Evolutionary conservation across 2,113 vertebrate genomes (phyloP), one percentile per base, ranked within the genome.

Genomic region (Cervus canadensis): DNA sequence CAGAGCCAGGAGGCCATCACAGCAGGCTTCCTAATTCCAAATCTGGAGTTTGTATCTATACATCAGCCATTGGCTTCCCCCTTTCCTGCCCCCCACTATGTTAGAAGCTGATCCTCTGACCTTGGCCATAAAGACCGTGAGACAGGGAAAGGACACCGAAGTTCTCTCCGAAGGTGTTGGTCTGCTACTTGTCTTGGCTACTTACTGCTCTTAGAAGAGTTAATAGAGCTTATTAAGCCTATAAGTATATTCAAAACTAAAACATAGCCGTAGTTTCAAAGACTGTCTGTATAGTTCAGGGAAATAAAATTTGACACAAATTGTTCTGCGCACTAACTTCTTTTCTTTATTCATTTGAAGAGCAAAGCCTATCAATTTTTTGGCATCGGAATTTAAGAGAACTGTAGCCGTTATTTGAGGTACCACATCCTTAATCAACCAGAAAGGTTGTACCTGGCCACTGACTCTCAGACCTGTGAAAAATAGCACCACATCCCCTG

Each of bases 201-300:
- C 57, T 79, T 71, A 8, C 23, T 94, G 43, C 83, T 95, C 91
- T 93, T 57, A 60, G 87, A 89, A 93, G 45, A 90, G 50, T 71
- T 50, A 56, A 16, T 60, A 79, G 23, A 79, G 78, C 23, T 76
- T 28, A 28, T 57, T 81, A 85, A 91, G 59, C 85, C 16, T 67
- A 8, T n/a, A 16, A 28, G 15, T 78, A 81, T 60, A 54, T 94
- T 94, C 67, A 91, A 59, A 94, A 50, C 33, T 83, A 76, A 92
- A 89, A 19, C 7, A 83, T 25, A 78, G 45, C 33, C 25, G 1
- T 62, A 25, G 21, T 87, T 91, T 83, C 48, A 23, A 40, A 93
- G 45, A 85, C 43, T 7, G 0, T 89, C 83, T 86, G 1, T 89
- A 23, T 87, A 43, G 62, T 67, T 92, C 90, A 71, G 21, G 50